Evolutionary conservation across 2,888 invertebrate species (phyloP).

Genomic region (Sinopyrophorus schimmeli): DNA sequence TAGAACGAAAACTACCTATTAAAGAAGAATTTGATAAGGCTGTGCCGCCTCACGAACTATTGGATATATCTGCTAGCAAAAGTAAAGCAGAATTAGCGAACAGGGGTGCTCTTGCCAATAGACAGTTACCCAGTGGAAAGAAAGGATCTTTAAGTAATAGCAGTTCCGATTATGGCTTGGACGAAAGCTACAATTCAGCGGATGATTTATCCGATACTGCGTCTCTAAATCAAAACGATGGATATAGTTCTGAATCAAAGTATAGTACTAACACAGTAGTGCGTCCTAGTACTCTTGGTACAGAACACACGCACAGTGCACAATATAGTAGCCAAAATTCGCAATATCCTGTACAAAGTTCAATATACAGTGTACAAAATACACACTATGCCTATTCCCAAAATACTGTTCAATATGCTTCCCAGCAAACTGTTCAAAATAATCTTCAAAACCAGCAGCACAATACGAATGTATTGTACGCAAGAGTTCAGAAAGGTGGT

Average conservation of each 20-base stretch:
- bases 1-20: constrained; percentile 69
- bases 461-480: constrained; percentile 52
- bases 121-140: constrained; percentile 66
- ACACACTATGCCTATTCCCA: constrained; percentile 45
- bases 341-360: constrained; percentile 30
- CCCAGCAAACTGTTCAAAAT: constrained; percentile 25
- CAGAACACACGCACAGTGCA: constrained; percentile 37
- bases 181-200: constrained; percentile 70
- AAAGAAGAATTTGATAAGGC: constrained; percentile 83
- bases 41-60: constrained; percentile 82
- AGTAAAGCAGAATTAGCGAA: constrained; percentile 86
- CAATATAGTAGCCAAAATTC: constrained; percentile 41
- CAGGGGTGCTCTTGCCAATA: constrained; percentile 72
- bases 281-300: constrained; percentile 40
- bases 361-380: constrained; percentile 44
- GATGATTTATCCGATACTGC: constrained; percentile 53
- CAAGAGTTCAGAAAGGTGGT: constrained; percentile 60
- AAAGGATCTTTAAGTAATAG: constrained; percentile 62
- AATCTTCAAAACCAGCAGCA: constrained; percentile 29
- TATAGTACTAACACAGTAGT: constrained; percentile 23
- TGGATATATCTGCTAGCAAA: constrained; percentile 85
- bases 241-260: constrained; percentile 23
- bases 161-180: constrained; percentile 73
- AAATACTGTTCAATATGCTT: constrained; percentile 30
- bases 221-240: constrained; percentile 25